phyloP scores from a whole-genome alignment of 1,140 invertebrate species.

The Nephotettix cincticeps region DNA sequence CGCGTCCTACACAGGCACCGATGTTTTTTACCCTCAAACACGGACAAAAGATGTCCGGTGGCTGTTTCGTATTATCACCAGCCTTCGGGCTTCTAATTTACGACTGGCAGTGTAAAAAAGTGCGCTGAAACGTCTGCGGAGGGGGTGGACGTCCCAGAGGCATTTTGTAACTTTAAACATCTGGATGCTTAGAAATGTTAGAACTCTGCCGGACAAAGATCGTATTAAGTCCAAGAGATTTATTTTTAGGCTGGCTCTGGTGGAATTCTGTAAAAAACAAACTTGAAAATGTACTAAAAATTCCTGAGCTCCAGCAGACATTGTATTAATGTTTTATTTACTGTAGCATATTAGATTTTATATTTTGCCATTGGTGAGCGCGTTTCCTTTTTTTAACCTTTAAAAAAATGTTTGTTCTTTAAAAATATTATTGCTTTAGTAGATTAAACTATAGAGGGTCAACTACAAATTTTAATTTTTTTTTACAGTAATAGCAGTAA shows the following conservation, averaged over 20 bases:
- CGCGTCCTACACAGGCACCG: background rate
- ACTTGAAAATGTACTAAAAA: background rate
- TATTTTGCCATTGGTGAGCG: no score
- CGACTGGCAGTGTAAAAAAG: background rate
- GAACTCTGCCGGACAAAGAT: background rate
- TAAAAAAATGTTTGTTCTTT: no score
- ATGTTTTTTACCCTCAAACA: background rate
- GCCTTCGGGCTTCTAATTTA: background rate
- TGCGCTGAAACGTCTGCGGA: background rate
- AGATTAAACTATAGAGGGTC: no score
- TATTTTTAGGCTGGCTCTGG: background rate
- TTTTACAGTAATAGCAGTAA: no score
- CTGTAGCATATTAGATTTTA: no score
- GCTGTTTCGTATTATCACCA: constrained; percentile 14
- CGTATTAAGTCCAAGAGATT: background rate
- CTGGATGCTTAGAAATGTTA: background rate
- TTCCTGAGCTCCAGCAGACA: no score
- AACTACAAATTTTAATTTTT: no score
- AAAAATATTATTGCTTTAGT: no score
- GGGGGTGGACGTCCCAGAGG: no score
- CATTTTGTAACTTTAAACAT: constrained; percentile 2
- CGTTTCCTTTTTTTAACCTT: no score
- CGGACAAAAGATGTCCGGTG: constrained; percentile 3
- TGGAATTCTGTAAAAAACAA: background rate
- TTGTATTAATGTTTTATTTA: no score